Evolutionary conservation across 2,113 vertebrate genomes (phyloP).

Genomic region (Sterrhoptilus dennistouni): DNA sequence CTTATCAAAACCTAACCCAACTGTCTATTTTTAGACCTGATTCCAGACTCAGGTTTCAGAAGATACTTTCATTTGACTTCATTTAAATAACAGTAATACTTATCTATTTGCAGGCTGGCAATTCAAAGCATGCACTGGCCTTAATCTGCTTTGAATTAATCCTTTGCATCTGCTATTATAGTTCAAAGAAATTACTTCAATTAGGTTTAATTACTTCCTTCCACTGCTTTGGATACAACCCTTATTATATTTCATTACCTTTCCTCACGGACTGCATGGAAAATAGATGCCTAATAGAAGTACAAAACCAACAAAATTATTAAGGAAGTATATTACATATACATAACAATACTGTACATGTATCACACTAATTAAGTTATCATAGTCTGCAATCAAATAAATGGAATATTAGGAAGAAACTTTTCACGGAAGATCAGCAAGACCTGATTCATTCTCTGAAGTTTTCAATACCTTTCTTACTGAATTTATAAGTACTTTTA

Average conservation of each 20-base stretch:
- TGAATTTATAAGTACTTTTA: background rate
- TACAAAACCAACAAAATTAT: constrained; percentile 3
- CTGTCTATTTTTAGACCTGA: background rate
- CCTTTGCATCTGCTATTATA: constrained; percentile 33
- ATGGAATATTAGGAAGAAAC: background rate
- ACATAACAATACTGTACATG: background rate
- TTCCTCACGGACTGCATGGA: background rate
- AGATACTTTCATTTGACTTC: background rate
- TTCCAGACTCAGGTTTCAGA: background rate
- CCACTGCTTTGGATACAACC: constrained; percentile 4
- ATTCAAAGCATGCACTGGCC: constrained; percentile 19
- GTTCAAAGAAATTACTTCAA: constrained; percentile 51
- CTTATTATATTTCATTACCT: constrained; percentile 47
- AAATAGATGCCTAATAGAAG: constrained; percentile 22
- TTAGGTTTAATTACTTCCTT: constrained; percentile 60
- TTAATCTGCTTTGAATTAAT: constrained; percentile 30
- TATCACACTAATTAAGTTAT: background rate
- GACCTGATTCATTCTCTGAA: background rate
- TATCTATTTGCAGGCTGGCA: background rate
- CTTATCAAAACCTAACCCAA: constrained; percentile 7
- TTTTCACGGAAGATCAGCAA: background rate
- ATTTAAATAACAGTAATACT: background rate
- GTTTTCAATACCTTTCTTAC: background rate
- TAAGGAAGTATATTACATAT: background rate
- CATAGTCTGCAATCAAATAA: background rate